A percentile compares a stretch with the other conserved stretches of the same genome.
These are phyloP conservation scores for Cydia pomonella DNA, from an alignment of 1,140 invertebrate genomes.

Conservation along the genomic window DNA sequence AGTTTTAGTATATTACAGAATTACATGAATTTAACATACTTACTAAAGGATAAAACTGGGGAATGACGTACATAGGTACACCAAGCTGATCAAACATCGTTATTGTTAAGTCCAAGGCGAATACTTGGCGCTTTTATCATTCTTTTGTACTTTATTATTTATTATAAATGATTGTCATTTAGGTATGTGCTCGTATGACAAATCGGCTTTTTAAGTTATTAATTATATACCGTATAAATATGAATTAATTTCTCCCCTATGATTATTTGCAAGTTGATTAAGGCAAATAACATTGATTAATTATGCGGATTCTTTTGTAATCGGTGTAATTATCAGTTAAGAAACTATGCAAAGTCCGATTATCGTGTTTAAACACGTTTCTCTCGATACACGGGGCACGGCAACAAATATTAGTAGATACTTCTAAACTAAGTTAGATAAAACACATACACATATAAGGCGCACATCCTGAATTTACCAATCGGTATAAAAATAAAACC, in stretches of 20 bases:
- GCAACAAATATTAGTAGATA: slow-evolving; percentile 38
- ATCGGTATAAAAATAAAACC: slow-evolving; percentile 63
- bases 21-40: background rate
- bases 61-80: background rate
- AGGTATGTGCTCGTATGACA: too few relatives aligned
- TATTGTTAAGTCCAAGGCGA: background rate
- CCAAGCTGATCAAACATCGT: slow-evolving; percentile 7
- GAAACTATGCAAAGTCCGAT: slow-evolving; percentile 15
- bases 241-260: background rate
- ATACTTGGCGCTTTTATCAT: background rate
- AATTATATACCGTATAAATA: background rate
- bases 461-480: slow-evolving; percentile 62
- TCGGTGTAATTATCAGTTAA: slow-evolving; percentile 10
- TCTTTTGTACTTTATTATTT: background rate
- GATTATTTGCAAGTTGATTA: background rate
- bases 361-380: slow-evolving; percentile 15
- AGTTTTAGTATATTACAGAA: background rate
- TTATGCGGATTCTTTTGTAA: background rate
- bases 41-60: background rate
- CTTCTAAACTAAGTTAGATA: slow-evolving; percentile 34
- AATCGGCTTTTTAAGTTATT: too few relatives aligned
- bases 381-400: slow-evolving; percentile 30
- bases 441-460: slow-evolving; percentile 50
- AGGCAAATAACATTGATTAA: background rate
- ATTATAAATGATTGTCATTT: too few relatives aligned